phyloP scores from a whole-genome alignment of 2,113 vertebrate species.

The Poecilia latipinna region DNA sequence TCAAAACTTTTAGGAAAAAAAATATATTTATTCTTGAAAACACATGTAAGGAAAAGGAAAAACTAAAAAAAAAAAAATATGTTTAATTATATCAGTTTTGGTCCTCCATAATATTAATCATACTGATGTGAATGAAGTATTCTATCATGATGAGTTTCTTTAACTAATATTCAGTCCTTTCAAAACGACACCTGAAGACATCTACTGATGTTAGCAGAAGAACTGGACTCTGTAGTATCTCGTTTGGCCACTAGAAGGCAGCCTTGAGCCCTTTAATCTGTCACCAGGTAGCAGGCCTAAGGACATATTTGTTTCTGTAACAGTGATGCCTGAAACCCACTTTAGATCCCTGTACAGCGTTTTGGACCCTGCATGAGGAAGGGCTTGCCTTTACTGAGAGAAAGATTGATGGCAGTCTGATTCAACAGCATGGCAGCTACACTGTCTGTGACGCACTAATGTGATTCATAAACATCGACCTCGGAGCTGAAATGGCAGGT shows the following conservation, averaged over 20 bases:
- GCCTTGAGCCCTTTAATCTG: conserved; percentile 26
- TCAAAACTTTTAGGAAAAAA: conserved; percentile 8
- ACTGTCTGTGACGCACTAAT: conserved; percentile 63
- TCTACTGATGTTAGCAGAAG: background rate
- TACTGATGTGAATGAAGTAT: background rate
- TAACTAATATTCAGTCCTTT: background rate
- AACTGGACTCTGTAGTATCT: conserved; percentile 35
- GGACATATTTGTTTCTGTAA: background rate
- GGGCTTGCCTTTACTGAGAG: conserved; percentile 24
- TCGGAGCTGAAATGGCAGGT: conserved; percentile 55
- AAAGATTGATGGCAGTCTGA: conserved; percentile 54
- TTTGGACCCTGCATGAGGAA: conserved; percentile 27
- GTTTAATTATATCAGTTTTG: too few relatives aligned
- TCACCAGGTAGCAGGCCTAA: conserved; percentile 26
- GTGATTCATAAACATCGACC: conserved; percentile 77
- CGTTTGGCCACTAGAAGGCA: conserved; percentile 64
- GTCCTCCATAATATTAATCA: background rate
- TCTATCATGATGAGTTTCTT: background rate
- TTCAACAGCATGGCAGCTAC: conserved; percentile 51
- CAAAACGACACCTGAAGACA: background rate
- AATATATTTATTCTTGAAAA: too few relatives aligned
- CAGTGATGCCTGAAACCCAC: conserved; percentile 1
- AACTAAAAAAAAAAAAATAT: too few relatives aligned
- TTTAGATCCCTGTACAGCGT: conserved; percentile 45
- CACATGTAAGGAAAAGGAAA: too few relatives aligned